phyloP scores from a whole-genome alignment of 2,888 invertebrate species.

The Agrotis ipsilon region DNA sequence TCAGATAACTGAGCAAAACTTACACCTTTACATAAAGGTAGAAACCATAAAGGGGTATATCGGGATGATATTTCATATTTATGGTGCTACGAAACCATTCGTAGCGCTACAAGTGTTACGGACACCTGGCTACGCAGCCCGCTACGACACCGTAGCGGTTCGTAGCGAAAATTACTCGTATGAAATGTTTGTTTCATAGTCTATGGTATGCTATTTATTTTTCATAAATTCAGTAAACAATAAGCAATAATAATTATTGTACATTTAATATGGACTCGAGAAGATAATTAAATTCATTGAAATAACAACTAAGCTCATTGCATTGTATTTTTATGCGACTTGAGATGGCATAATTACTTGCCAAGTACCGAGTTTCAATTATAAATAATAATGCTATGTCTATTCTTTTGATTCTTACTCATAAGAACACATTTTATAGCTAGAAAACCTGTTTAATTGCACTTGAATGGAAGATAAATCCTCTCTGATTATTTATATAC shows the following conservation, averaged over 20 bases:
- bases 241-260: too few relatives aligned
- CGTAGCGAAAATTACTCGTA: constrained; percentile 10
- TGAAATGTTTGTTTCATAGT: background rate
- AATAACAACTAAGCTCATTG: background rate
- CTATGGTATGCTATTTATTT: background rate
- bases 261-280: background rate
- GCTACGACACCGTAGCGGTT: constrained; percentile 45
- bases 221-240: background rate
- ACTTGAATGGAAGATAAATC: too few relatives aligned
- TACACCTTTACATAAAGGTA: constrained; percentile 10
- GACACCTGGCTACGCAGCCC: constrained; percentile 39
- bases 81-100: constrained; percentile 36
- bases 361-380: too few relatives aligned
- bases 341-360: background rate
- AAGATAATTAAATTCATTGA: background rate
- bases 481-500: too few relatives aligned
- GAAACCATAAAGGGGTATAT: constrained; percentile 42
- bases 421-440: too few relatives aligned
- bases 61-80: constrained; percentile 52
- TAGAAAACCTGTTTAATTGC: too few relatives aligned
- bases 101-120: constrained; percentile 47
- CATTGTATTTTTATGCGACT: background rate
- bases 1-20: constrained; percentile 5
- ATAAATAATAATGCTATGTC: too few relatives aligned
- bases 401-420: too few relatives aligned